Evolutionary conservation across 2,113 vertebrate species (phyloP).

Genomic region (Cygnus buccinator): DNA sequence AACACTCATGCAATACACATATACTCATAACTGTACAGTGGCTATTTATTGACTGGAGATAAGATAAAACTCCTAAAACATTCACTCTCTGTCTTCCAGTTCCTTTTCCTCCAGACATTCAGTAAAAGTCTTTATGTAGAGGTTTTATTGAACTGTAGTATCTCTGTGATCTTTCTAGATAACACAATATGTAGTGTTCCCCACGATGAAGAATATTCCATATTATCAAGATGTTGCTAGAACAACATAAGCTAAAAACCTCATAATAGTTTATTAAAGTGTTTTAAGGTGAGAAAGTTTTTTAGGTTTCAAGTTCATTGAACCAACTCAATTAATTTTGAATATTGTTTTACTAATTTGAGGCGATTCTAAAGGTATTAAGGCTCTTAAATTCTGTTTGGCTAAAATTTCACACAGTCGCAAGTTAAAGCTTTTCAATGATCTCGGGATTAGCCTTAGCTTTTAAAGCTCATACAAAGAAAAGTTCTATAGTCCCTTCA

Average conservation of each 20-base stretch:
- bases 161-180: neutral
- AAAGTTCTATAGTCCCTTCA: slow-evolving; percentile 56
- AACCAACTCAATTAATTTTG: neutral
- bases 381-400: slow-evolving; percentile 32
- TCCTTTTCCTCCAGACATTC: neutral
- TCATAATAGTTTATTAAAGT: neutral
- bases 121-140: neutral
- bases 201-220: neutral
- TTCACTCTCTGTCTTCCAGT: neutral
- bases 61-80: neutral
- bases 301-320: neutral
- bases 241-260: neutral
- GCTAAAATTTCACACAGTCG: slow-evolving; percentile 49
- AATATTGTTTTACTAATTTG: slow-evolving; percentile 7
- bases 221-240: rapidly evolving
- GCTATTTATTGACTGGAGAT: neutral
- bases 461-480: slow-evolving; percentile 47
- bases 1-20: neutral
- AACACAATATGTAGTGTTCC: neutral
- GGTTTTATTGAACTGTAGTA: neutral
- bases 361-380: slow-evolving; percentile 5
- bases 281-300: neutral
- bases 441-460: slow-evolving; percentile 48
- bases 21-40: neutral
- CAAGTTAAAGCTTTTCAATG: slow-evolving; percentile 37